Conservation (phyloP, 2,888 invertebrate species). For the Melinaea menophilus region DNA sequence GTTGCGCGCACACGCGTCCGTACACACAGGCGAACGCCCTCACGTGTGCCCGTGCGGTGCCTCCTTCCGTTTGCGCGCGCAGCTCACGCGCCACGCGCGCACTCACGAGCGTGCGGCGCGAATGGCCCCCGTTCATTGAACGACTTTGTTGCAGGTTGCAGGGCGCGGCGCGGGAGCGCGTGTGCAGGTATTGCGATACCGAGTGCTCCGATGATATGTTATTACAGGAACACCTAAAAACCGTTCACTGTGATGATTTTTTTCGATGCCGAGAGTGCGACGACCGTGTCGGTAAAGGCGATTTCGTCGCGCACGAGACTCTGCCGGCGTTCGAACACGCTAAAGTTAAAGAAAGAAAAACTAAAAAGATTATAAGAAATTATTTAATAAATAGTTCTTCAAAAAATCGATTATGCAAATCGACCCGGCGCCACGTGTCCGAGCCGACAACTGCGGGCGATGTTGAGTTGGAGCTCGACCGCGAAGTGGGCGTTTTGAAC, state of each 20-base stretch:
- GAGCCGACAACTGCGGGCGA: background rate
- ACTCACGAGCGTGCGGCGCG: slow-evolving; percentile 30
- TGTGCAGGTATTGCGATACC: slow-evolving; percentile 45
- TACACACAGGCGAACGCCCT: slow-evolving; percentile 77
- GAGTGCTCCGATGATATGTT: slow-evolving; percentile 19
- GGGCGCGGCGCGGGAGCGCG: slow-evolving; percentile 2
- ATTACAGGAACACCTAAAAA: slow-evolving; percentile 47
- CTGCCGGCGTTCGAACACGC: slow-evolving; percentile 48
- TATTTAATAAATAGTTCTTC: slow-evolving; percentile 8
- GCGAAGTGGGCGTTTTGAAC: background rate
- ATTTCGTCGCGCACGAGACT: slow-evolving; percentile 60
- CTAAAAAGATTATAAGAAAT: slow-evolving; percentile 11
- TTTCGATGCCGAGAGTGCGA: slow-evolving; percentile 57
- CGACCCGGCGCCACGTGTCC: background rate
- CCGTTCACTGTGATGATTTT: slow-evolving; percentile 39
- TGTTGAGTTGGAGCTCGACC: background rate
- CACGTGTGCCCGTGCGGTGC: slow-evolving; percentile 74
- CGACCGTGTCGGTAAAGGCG: slow-evolving; percentile 48
- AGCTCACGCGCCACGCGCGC: slow-evolving; percentile 45
- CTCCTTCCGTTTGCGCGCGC: slow-evolving; percentile 66
- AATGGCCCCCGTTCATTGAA: slow-evolving; percentile 20
- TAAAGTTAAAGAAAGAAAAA: slow-evolving; percentile 1
- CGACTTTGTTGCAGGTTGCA: slow-evolving; percentile 49
- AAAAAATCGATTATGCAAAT: background rate
- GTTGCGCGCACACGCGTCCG: slow-evolving; percentile 71